Evolutionary conservation across 2,797 vertebrate genomes (phyloP).

Genomic region (Rhinogobio ventralis): DNA sequence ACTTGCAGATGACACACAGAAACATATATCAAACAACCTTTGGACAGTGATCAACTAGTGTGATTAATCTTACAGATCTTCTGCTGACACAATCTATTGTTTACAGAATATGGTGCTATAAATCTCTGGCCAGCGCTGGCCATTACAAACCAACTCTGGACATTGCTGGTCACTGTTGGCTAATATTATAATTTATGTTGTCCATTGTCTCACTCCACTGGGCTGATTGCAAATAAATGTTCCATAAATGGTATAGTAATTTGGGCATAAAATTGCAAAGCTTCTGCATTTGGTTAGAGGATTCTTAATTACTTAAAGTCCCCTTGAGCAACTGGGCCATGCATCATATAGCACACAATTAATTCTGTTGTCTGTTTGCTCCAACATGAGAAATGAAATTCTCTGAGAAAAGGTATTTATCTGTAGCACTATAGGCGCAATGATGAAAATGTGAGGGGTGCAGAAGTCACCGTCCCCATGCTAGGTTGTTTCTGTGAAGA

Average conservation of each 20-base stretch:
- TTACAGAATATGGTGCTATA: constrained; percentile 65
- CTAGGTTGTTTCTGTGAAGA: not conserved
- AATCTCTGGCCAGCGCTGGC: constrained; percentile 70
- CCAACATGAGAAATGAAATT: constrained; percentile 25
- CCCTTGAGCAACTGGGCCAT: constrained; percentile 66
- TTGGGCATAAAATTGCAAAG: constrained; percentile 69
- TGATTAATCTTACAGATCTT: constrained; percentile 68
- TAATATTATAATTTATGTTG: constrained; percentile 75
- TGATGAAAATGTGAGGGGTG: not conserved
- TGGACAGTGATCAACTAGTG: constrained; percentile 73
- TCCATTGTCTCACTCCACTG: constrained; percentile 69
- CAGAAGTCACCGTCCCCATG: not conserved
- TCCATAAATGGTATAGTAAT: constrained; percentile 71
- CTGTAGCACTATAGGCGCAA: not conserved
- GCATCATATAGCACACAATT: constrained; percentile 64
- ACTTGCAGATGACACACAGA: constrained; percentile 56
- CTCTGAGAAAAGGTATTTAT: not conserved
- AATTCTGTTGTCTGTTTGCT: constrained; percentile 65
- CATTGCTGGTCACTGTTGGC: constrained; percentile 71
- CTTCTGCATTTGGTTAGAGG: constrained; percentile 63
- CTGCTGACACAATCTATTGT: constrained; percentile 62
- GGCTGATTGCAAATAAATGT: constrained; percentile 70
- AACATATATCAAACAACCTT: constrained; percentile 60
- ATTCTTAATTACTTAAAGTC: constrained; percentile 74
- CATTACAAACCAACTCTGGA: constrained; percentile 70